phyloP scores from a whole-genome alignment of 1,140 invertebrate species.

The Pseudomyrmex flavicornis region DNA sequence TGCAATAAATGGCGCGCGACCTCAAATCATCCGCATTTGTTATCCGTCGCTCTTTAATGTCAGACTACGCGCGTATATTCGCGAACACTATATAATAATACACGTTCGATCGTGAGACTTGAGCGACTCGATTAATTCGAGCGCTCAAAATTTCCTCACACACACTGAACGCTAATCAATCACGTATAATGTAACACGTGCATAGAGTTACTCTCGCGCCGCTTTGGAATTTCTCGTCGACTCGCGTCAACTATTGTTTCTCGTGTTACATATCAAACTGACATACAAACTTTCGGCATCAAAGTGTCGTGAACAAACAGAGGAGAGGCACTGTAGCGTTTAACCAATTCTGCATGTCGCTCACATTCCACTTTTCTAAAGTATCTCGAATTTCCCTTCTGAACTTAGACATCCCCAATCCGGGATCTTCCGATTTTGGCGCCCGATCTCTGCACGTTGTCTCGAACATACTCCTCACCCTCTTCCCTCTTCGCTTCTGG shows the following conservation, averaged over 20 bases:
- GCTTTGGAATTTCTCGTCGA: too few species aligned
- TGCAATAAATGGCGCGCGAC: not conserved
- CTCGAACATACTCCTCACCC: not conserved
- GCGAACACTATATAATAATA: too few species aligned
- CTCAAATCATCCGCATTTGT: not conserved
- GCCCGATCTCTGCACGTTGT: not conserved
- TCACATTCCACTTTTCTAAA: not conserved
- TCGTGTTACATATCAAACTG: constrained; percentile 1
- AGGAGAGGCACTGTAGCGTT: not conserved
- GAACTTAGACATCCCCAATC: not conserved
- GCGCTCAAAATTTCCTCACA: too few species aligned
- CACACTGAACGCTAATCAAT: too few species aligned
- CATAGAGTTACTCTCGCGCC: too few species aligned
- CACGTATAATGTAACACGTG: too few species aligned
- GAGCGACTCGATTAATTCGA: too few species aligned
- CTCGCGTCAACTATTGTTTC: not conserved
- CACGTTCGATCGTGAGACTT: too few species aligned
- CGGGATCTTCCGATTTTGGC: not conserved
- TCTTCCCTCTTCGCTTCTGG: not conserved
- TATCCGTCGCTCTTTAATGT: constrained; percentile 8
- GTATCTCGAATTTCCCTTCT: not conserved
- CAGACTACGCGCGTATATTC: too few species aligned
- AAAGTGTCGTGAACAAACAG: not conserved
- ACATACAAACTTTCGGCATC: not conserved
- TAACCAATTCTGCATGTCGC: not conserved